Evolutionary conservation across 2,888 invertebrate species (phyloP).

Genomic region (Rhamnusium bicolor): DNA sequence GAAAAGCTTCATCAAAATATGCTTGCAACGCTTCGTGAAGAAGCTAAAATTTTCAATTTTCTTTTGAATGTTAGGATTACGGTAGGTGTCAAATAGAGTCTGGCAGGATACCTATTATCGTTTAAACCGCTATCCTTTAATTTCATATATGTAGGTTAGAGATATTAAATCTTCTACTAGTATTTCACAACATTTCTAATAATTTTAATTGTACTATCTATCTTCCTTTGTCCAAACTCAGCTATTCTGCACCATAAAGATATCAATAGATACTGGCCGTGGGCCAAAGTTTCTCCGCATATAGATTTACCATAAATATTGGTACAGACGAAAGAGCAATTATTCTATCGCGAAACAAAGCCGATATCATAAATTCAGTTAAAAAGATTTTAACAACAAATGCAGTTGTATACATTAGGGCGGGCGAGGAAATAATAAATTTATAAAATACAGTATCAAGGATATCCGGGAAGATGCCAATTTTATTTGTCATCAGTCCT

Average conservation of each 20-base stretch:
- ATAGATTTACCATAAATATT: slow-evolving; percentile 37
- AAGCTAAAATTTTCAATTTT: no score
- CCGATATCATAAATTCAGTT: slow-evolving; percentile 32
- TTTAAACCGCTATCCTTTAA: no score
- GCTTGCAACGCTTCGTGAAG: no score
- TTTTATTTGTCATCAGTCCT: no score
- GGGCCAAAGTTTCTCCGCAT: slow-evolving; percentile 26
- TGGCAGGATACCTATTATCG: no score
- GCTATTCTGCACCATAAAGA: not conserved
- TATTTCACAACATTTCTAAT: not conserved
- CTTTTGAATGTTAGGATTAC: no score
- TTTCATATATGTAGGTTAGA: not conserved
- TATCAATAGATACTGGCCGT: slow-evolving; percentile 24
- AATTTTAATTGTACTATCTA: not conserved
- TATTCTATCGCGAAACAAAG: slow-evolving; percentile 26
- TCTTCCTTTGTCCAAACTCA: not conserved
- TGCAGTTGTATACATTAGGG: not conserved
- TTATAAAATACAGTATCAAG: not conserved
- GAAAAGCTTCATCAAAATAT: no score
- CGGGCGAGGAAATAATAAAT: not conserved
- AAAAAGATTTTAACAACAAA: not conserved
- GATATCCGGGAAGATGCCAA: no score
- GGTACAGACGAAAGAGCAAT: slow-evolving; percentile 24
- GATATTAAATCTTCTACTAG: not conserved
- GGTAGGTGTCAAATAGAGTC: no score